A percentile compares a stretch with the other conserved stretches of the same genome.
Evolutionary conservation across 2,888 invertebrate species (phyloP).

Genomic region (Cantharis flavilabris): DNA sequence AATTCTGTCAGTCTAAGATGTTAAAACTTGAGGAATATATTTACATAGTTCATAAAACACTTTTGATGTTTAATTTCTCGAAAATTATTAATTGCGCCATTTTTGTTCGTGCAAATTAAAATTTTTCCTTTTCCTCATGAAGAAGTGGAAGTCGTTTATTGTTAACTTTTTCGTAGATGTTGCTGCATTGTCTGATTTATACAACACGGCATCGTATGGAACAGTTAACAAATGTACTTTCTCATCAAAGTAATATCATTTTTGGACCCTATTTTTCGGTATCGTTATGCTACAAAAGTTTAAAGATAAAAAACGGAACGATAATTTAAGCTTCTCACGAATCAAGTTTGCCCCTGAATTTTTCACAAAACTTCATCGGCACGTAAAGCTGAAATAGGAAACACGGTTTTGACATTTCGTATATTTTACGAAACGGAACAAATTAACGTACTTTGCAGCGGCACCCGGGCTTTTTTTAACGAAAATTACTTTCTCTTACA

Average conservation of each 20-base stretch:
- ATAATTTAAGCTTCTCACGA: slow-evolving; percentile 26
- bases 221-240: slow-evolving; percentile 21
- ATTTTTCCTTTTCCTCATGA: neutral
- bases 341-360: slow-evolving; percentile 18
- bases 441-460: slow-evolving; percentile 14
- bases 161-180: slow-evolving; percentile 11
- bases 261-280: slow-evolving; percentile 14
- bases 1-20: slow-evolving; percentile 2
- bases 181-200: slow-evolving; percentile 17
- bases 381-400: slow-evolving; percentile 22
- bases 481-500: neutral
- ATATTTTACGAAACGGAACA: slow-evolving; percentile 22
- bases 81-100: slow-evolving; percentile 1
- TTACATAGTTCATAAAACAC: neutral
- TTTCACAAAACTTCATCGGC: slow-evolving; percentile 25
- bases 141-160: slow-evolving; percentile 14
- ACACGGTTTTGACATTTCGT: slow-evolving; percentile 24
- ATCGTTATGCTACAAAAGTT: slow-evolving; percentile 22
- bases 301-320: slow-evolving; percentile 22
- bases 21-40: slow-evolving; percentile 2
- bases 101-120: slow-evolving; percentile 1
- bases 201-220: slow-evolving; percentile 11
- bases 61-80: neutral
- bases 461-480: neutral
- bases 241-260: slow-evolving; percentile 17